Percentiles rank a stretch among this genome's conserved stretches.
phyloP scores from a whole-genome alignment of 2,797 vertebrate species.

The Dendrocincla fuliginosa region DNA sequence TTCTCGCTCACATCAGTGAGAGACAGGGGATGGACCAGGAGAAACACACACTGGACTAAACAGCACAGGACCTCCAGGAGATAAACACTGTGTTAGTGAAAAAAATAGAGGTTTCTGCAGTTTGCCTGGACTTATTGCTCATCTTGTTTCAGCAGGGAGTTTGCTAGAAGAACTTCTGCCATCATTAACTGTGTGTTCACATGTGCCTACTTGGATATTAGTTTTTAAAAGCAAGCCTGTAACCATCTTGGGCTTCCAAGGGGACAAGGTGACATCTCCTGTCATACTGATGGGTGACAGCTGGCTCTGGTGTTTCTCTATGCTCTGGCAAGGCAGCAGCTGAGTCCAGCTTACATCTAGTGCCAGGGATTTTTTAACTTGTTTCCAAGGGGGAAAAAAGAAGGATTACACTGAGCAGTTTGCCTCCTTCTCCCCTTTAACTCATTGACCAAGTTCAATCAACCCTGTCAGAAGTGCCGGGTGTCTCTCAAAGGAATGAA shows the following conservation, averaged over 20 bases:
- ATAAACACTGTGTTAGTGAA: background rate
- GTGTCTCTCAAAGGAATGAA: background rate
- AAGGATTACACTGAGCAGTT: background rate
- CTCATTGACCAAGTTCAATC: background rate
- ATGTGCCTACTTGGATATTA: background rate
- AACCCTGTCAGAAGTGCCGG: background rate
- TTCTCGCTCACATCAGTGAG: background rate
- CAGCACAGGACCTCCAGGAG: rapidly evolving
- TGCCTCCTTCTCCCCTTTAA: background rate
- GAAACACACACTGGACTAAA: background rate
- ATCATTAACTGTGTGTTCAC: background rate
- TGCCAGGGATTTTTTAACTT: background rate
- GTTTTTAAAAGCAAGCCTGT: background rate
- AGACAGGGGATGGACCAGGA: background rate
- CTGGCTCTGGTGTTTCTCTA: background rate
- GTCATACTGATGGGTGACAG: background rate
- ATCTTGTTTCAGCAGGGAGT: background rate
- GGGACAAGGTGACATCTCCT: background rate
- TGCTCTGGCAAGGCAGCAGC: background rate
- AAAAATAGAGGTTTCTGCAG: background rate
- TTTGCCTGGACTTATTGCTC: background rate
- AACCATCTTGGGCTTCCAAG: background rate
- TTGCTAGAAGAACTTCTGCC: background rate
- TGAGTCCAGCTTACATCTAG: background rate
- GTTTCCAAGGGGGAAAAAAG: background rate